These are phyloP conservation scores for Hermatobates lingyangjiaoensis DNA, from an alignment of 1,140 invertebrate genomes.

Conservation along the genomic window DNA sequence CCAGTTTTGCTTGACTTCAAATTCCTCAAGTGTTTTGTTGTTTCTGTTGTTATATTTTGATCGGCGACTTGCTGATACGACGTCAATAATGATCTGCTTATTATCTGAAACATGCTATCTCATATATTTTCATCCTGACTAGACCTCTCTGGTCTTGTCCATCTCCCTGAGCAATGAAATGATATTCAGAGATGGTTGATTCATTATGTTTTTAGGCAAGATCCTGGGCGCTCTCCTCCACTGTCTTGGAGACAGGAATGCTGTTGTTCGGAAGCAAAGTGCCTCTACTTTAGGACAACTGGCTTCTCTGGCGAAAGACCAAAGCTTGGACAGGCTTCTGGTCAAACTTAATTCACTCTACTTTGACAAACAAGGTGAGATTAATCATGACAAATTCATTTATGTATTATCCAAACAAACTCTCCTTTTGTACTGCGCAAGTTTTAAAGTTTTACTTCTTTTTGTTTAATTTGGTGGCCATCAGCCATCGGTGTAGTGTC, in stretches of 20 bases:
- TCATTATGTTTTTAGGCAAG: slow-evolving; percentile 36
- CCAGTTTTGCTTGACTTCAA: too few species aligned
- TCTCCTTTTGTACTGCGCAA: not conserved
- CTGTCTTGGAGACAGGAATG: slow-evolving; percentile 66
- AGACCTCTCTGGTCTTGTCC: not conserved
- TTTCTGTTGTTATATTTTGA: not conserved
- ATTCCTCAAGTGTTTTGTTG: not conserved
- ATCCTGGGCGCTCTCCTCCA: slow-evolving; percentile 53
- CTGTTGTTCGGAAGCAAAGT: slow-evolving; percentile 61
- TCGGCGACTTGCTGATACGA: not conserved
- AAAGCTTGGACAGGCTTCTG: slow-evolving; percentile 70
- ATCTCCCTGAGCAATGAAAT: not conserved
- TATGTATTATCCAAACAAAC: too few species aligned
- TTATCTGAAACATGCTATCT: not conserved
- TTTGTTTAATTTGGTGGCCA: too few species aligned
- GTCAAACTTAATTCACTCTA: slow-evolving; percentile 61
- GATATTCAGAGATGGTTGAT: not conserved
- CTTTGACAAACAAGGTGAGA: slow-evolving; percentile 43
- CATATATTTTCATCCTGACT: not conserved
- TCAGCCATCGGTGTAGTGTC: too few species aligned
- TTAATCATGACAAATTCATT: not conserved
- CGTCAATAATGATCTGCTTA: not conserved
- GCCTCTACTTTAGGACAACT: slow-evolving; percentile 67
- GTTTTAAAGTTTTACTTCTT: not conserved
- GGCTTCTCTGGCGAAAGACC: slow-evolving; percentile 67